phyloP scores from a whole-genome alignment of 2,797 vertebrate species.

The Anniella stebbinsi region DNA sequence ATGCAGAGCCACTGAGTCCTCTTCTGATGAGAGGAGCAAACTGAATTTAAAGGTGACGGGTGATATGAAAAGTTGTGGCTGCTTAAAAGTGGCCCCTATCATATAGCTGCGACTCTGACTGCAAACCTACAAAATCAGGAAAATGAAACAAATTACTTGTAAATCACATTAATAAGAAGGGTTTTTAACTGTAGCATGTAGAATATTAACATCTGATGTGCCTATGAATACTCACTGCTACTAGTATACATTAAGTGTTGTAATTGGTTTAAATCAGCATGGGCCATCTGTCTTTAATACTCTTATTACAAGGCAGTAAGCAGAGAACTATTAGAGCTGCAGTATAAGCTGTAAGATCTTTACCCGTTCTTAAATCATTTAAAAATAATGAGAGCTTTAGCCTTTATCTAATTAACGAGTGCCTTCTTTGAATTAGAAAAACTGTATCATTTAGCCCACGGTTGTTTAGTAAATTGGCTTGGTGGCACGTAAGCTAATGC shows the following conservation, averaged over 20 bases:
- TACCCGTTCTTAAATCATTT: conserved; percentile 95
- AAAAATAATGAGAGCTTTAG: conserved; percentile 97
- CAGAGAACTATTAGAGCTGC: conserved; percentile 85
- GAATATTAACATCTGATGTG: conserved; percentile 81
- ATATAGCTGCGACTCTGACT: conserved; percentile 58
- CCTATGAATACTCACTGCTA: conserved; percentile 79
- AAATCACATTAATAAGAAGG: conserved; percentile 80
- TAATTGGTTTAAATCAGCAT: conserved; percentile 90
- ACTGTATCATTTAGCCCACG: conserved; percentile 88
- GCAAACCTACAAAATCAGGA: conserved; percentile 58
- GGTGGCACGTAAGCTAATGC: conserved; percentile 83
- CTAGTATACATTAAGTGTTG: conserved; percentile 88
- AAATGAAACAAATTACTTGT: conserved; percentile 78
- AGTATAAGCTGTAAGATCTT: conserved; percentile 89
- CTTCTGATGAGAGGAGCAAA: conserved; percentile 9
- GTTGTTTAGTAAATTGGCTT: conserved; percentile 90
- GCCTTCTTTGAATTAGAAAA: conserved; percentile 91
- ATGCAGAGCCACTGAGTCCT: neutral
- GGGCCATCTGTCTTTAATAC: conserved; percentile 87
- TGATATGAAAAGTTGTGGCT: conserved; percentile 37
- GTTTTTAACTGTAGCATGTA: conserved; percentile 78
- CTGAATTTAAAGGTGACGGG: neutral
- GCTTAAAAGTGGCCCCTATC: conserved; percentile 46
- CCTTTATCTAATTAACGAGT: conserved; percentile 96
- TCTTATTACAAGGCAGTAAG: conserved; percentile 84